Conservation (phyloP, 2,888 invertebrate species). For the Habrosyne pyritoides region DNA sequence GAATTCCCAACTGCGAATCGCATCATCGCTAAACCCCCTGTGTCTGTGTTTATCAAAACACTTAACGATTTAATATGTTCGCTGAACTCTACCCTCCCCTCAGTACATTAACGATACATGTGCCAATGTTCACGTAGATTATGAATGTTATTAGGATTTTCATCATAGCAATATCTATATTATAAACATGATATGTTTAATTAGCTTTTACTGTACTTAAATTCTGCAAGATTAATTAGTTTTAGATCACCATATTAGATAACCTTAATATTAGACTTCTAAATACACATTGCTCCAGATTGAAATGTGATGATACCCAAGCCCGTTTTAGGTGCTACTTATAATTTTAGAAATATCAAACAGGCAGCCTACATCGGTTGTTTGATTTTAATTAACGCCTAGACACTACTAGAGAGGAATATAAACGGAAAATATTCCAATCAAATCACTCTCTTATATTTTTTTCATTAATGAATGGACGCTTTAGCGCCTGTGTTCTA, state of each 20-base stretch:
- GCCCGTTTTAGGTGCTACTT: neutral
- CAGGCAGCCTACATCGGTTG: conserved; percentile 24
- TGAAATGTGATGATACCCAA: neutral
- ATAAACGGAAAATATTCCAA: conserved; percentile 15
- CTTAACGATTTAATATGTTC: conserved; percentile 82
- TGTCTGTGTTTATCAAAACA: conserved; percentile 82
- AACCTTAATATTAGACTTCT: too few species aligned
- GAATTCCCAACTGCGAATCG: conserved; percentile 69
- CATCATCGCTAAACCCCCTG: conserved; percentile 69
- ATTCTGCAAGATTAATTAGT: too few species aligned
- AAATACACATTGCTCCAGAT: neutral
- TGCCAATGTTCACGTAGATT: conserved; percentile 57
- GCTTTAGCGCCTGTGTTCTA: conserved; percentile 43
- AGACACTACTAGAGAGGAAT: conserved; percentile 43
- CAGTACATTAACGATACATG: conserved; percentile 53
- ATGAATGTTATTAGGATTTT: conserved; percentile 44
- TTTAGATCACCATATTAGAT: too few species aligned
- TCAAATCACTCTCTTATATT: conserved; percentile 12
- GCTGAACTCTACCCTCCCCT: conserved; percentile 63
- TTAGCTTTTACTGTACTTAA: conserved; percentile 17
- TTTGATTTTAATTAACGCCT: conserved; percentile 69
- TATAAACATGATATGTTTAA: conserved; percentile 19
- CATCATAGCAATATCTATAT: conserved; percentile 16
- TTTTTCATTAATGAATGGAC: conserved; percentile 43
- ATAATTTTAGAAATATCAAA: neutral